phyloP scores from a whole-genome alignment of 2,888 invertebrate genomes.

The Noctua janthe region DNA sequence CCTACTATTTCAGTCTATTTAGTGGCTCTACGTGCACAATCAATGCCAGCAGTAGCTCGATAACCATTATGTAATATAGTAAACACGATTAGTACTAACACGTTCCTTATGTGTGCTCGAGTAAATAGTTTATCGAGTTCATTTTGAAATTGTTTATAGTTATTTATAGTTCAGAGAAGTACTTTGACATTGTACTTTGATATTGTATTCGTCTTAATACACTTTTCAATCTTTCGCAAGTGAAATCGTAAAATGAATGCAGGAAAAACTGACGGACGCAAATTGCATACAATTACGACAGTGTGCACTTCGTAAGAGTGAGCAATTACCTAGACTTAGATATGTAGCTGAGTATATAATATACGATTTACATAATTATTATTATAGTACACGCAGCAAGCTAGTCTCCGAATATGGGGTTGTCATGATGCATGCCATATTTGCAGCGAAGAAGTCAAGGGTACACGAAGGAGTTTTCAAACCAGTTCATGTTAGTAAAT shows the following conservation, averaged over 20 bases:
- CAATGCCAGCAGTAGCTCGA: slow-evolving; percentile 49
- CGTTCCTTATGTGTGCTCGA: slow-evolving; percentile 46
- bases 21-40: slow-evolving; percentile 46
- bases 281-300: slow-evolving; percentile 32
- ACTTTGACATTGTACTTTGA: slow-evolving; percentile 12
- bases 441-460: slow-evolving; percentile 6
- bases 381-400: slow-evolving; percentile 7
- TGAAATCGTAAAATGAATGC: slow-evolving; percentile 11
- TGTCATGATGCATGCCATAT: slow-evolving; percentile 26
- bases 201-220: background rate
- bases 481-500: slow-evolving; percentile 1
- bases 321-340: slow-evolving; percentile 4
- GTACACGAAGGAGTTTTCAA: slow-evolving; percentile 1
- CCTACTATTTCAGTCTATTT: slow-evolving; percentile 31
- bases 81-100: slow-evolving; percentile 52
- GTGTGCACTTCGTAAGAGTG: slow-evolving; percentile 17
- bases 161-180: slow-evolving; percentile 34
- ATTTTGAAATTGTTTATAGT: slow-evolving; percentile 33
- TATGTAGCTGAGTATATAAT: background rate
- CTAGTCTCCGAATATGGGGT: slow-evolving; percentile 18
- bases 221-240: slow-evolving; percentile 22
- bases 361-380: slow-evolving; percentile 18
- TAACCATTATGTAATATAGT: slow-evolving; percentile 57
- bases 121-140: slow-evolving; percentile 40
- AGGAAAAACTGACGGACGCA: slow-evolving; percentile 23